A percentile compares a stretch with the other conserved stretches of the same genome.
These are phyloP conservation scores for Lynx canadensis DNA, from an alignment of 2,113 vertebrate genomes.

Conservation along the genomic window DNA sequence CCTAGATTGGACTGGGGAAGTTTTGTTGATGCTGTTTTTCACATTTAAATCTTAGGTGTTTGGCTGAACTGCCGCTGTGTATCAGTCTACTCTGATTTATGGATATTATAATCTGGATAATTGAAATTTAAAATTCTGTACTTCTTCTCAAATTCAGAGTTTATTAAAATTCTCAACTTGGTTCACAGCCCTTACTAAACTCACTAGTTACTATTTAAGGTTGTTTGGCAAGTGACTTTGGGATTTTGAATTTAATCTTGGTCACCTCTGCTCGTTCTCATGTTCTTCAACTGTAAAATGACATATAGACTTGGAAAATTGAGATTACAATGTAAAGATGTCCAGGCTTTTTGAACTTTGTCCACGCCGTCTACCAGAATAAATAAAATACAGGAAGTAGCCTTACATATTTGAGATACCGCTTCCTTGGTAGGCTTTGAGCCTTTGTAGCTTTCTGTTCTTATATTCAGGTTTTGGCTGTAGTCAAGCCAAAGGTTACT, in stretches of 20 bases:
- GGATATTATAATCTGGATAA: slow-evolving; percentile 4
- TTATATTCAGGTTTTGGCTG: neutral
- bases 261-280: neutral
- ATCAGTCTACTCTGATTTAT: neutral
- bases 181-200: neutral
- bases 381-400: neutral
- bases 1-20: neutral
- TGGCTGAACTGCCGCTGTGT: neutral
- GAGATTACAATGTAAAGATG: slow-evolving; percentile 18
- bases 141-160: neutral
- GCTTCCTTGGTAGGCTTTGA: neutral
- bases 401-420: slow-evolving; percentile 26
- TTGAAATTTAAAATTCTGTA: neutral
- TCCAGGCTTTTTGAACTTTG: neutral
- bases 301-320: slow-evolving; percentile 15
- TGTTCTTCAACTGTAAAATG: neutral
- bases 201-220: neutral
- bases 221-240: slow-evolving; percentile 33
- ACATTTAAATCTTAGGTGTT: neutral
- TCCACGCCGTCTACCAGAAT: neutral
- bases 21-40: neutral
- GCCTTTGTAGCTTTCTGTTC: neutral
- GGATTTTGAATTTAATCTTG: slow-evolving; percentile 51
- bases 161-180: slow-evolving; percentile 44
- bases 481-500: neutral